Evolutionary conservation across 2,888 invertebrate genomes (phyloP).

Genomic region (Trissolcus brochymenae): DNA sequence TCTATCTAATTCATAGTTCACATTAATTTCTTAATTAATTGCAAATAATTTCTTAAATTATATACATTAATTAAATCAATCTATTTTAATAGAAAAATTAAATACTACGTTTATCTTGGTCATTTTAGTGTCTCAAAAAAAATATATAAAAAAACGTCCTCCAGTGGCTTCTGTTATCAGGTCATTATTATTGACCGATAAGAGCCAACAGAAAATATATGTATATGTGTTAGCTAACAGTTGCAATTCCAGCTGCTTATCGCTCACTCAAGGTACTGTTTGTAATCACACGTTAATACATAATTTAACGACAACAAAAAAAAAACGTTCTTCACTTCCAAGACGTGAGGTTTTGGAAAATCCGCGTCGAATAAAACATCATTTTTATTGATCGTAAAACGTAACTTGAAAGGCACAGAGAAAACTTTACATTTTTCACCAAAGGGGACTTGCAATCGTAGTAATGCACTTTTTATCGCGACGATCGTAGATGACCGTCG

Average conservation of each 20-base stretch:
- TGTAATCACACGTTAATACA: conserved; percentile 34
- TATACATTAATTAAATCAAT: no score
- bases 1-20: no score
- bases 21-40: no score
- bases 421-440: background rate
- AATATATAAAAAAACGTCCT: no score
- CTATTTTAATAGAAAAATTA: no score
- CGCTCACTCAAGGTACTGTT: conserved; percentile 44
- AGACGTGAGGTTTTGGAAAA: conserved; percentile 2
- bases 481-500: conserved; percentile 16
- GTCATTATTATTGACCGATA: conserved; percentile 52
- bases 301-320: conserved; percentile 6
- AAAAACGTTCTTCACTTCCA: conserved; percentile 9
- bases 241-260: conserved; percentile 54
- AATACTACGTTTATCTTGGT: no score
- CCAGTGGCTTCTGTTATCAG: conserved; percentile 19
- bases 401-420: background rate
- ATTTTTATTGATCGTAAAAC: background rate
- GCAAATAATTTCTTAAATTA: no score
- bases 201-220: conserved; percentile 26
- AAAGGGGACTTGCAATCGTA: background rate
- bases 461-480: conserved; percentile 41
- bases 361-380: background rate
- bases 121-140: no score
- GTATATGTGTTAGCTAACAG: conserved; percentile 48